phyloP scores from a whole-genome alignment of 2,888 invertebrate genomes.

The Laothoe populi region DNA sequence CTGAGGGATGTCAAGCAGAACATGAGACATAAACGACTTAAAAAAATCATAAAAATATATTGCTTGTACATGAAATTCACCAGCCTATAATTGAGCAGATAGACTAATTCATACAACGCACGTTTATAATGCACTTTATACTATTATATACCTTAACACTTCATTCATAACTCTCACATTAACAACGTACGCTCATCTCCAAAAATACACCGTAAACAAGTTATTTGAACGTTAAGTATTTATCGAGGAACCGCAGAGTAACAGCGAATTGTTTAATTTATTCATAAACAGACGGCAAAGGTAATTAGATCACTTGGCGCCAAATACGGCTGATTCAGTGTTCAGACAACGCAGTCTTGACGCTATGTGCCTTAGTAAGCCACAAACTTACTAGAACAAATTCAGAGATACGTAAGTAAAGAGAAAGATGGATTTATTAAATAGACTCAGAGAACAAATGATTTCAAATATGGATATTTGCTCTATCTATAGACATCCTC shows the following conservation, averaged over 20 bases:
- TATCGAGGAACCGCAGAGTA: slow-evolving; percentile 6
- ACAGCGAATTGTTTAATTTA: slow-evolving; percentile 15
- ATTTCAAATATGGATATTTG: too few species aligned
- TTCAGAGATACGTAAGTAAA: not conserved
- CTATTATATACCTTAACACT: not conserved
- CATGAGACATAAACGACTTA: too few species aligned
- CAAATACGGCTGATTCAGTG: slow-evolving; percentile 8
- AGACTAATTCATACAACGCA: too few species aligned
- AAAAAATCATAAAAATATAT: too few species aligned
- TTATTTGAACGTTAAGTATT: slow-evolving; percentile 17
- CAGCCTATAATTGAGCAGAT: too few species aligned
- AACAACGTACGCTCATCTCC: not conserved
- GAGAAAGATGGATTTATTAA: not conserved
- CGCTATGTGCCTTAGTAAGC: not conserved
- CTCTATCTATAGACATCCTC: too few species aligned
- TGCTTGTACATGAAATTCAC: too few species aligned
- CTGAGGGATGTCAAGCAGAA: too few species aligned
- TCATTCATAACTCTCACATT: not conserved
- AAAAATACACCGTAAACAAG: not conserved
- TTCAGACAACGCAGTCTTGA: slow-evolving; percentile 1
- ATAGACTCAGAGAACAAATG: not conserved
- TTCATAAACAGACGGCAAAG: slow-evolving; percentile 9
- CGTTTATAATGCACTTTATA: not conserved
- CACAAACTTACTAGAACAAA: not conserved
- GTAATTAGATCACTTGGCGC: slow-evolving; percentile 1